Conservation (phyloP, 2,888 invertebrate genomes). For the Deilephila elpenor region DNA sequence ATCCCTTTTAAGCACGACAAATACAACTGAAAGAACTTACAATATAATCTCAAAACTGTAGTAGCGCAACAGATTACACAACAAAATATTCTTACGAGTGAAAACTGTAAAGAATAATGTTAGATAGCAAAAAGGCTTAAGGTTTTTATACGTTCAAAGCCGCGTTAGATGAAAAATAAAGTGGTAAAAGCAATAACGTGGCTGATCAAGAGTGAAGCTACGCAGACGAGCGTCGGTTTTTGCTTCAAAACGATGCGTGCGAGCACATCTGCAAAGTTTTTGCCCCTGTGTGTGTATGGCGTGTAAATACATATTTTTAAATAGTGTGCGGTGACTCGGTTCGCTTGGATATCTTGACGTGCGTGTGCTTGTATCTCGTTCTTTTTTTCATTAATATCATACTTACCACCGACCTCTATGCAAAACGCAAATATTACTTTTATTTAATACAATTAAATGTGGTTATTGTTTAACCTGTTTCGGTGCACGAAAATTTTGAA, state of each 20-base stretch:
- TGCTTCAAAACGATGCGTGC: slow-evolving; percentile 67
- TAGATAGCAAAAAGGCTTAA: background rate
- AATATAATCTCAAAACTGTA: background rate
- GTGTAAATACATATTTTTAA: slow-evolving; percentile 59
- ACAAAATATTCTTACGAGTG: background rate
- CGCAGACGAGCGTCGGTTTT: slow-evolving; percentile 61
- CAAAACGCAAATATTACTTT: slow-evolving; percentile 40
- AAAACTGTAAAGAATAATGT: background rate
- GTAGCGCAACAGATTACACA: background rate
- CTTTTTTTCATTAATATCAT: slow-evolving; percentile 59
- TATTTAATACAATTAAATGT: slow-evolving; percentile 33
- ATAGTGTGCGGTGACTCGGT: slow-evolving; percentile 52
- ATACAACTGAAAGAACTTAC: background rate
- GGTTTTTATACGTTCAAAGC: slow-evolving; percentile 11
- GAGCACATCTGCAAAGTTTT: slow-evolving; percentile 77
- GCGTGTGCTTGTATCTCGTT: slow-evolving; percentile 60
- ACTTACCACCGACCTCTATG: slow-evolving; percentile 52
- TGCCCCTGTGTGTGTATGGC: slow-evolving; percentile 54
- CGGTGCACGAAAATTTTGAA: background rate
- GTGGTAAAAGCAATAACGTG: slow-evolving; percentile 42
- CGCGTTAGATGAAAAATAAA: slow-evolving; percentile 18
- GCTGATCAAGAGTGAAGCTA: slow-evolving; percentile 48
- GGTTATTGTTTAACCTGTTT: background rate
- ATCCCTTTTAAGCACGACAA: too few relatives aligned
- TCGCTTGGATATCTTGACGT: slow-evolving; percentile 56